Base-by-base conservation (phyloP, 1,140 invertebrate genomes). In the Watersipora subatra region DNA sequence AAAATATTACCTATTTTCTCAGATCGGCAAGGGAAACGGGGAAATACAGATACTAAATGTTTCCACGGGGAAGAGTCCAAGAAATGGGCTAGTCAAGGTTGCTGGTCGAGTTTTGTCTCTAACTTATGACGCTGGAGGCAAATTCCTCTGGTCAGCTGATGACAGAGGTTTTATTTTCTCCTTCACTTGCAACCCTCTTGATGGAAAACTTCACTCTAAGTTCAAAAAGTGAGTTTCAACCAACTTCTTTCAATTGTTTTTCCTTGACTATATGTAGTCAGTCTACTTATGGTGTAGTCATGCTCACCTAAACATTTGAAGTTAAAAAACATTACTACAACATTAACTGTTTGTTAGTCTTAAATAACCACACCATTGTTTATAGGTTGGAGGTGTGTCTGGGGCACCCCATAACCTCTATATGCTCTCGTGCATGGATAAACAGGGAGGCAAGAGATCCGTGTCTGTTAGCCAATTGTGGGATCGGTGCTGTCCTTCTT, bases 61-160 rank as follows among this genome's bases (percentile, higher is more conserved):
- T 2, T 93, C 91, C 0, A 92, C 90, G 25, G 91, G 91, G 68
- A 89, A 90, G 70, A 89, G 88, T 75, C 75, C 77, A 24, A 81
- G 79, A 73, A 80, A 59, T 28, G 58, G 58, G 20, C 86, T 84
- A 66, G 86, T 86, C 69, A 87, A 88, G 74, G 82, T 90, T 17
- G 86, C 86, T 24, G 90, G 89, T 29, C 84, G 84, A 75, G 87
- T 91, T 58, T 77, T 87, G 70, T 85, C 87, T 26, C 78, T 93
- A 30, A 84, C 87, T 1, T 90, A 89, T 79, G 89, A 92, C 74
- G 85, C 87, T 25, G 88, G 85, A 74, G 88, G 88, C 1, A 84
- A 85, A 71, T 85, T 89, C 68, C 82, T 92, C 63, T 93, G 90
- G 90, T 86, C 86, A 63, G 90, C 89, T 64, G 90, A 90, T 79